A percentile compares a stretch with the other conserved stretches of the same genome.
phyloP scores from a whole-genome alignment of 2,113 vertebrate species.

The Limanda limanda region DNA sequence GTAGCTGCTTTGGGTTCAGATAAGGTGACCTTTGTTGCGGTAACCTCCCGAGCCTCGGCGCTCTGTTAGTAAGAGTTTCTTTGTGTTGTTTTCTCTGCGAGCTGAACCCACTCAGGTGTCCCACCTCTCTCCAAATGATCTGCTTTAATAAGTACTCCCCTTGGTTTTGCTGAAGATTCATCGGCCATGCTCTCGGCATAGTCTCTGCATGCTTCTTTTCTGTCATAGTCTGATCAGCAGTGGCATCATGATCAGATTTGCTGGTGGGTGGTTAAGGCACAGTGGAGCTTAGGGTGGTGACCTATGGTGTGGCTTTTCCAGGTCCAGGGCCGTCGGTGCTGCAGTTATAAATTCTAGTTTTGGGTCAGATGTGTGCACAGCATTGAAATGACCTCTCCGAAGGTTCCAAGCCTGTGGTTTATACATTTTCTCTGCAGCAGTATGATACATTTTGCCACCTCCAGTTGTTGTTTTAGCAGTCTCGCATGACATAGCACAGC shows the following conservation, averaged over 20 bases:
- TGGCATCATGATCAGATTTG: neutral
- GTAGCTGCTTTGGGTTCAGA: slow-evolving; percentile 38
- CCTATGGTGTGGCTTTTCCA: slow-evolving; percentile 18
- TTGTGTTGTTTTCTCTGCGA: slow-evolving; percentile 44
- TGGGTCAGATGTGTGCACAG: neutral
- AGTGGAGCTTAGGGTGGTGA: neutral
- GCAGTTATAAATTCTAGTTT: slow-evolving; percentile 13
- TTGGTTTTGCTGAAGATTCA: slow-evolving; percentile 13
- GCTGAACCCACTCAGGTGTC: slow-evolving; percentile 34
- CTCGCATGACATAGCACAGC: slow-evolving; percentile 11
- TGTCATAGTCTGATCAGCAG: slow-evolving; percentile 4
- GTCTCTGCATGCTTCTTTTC: neutral
- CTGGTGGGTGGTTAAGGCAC: slow-evolving; percentile 18
- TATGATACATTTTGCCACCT: slow-evolving; percentile 38
- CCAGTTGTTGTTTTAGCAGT: slow-evolving; percentile 25
- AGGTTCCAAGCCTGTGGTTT: slow-evolving; percentile 22
- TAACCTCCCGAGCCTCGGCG: slow-evolving; percentile 18
- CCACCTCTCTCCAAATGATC: slow-evolving; percentile 11
- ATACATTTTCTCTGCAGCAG: slow-evolving; percentile 20
- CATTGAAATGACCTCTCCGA: slow-evolving; percentile 18
- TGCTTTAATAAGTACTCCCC: neutral
- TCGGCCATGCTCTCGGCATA: slow-evolving; percentile 8
- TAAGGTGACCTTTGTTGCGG: slow-evolving; percentile 40
- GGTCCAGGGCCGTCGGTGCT: slow-evolving; percentile 18
- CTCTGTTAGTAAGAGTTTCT: slow-evolving; percentile 33